phyloP scores from a whole-genome alignment of 2,888 invertebrate genomes.

The Lepidocyrtinus sp. region DNA sequence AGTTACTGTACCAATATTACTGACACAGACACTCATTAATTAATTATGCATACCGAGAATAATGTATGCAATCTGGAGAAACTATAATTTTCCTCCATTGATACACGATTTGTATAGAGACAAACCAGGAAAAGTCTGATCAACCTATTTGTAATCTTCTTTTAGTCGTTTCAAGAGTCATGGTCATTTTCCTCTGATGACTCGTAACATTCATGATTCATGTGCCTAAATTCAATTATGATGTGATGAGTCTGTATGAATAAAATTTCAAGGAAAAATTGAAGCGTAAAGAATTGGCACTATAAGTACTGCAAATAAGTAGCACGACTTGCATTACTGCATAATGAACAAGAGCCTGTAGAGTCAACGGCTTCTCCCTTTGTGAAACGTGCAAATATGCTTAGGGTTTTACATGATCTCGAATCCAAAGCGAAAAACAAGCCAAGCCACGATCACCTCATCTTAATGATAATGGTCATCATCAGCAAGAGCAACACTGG shows the following conservation, averaged over 20 bases:
- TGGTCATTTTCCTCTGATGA: no score
- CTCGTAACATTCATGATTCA: no score
- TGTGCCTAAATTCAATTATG: no score
- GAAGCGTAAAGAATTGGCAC: no score
- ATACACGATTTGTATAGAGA: no score
- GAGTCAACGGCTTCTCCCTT: conserved; percentile 1
- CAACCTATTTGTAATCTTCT: no score
- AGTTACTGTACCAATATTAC: no score
- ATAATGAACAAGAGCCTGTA: not conserved
- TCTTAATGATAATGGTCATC: not conserved
- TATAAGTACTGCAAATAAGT: not conserved
- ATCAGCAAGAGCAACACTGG: not conserved
- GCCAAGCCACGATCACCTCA: not conserved
- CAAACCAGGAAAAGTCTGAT: no score
- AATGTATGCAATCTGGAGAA: not conserved
- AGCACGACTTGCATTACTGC: conserved; percentile 9
- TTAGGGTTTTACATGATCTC: not conserved
- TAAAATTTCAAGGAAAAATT: no score
- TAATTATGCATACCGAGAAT: not conserved
- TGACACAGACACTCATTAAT: no score
- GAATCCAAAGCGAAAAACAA: not conserved
- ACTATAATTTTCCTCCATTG: not conserved
- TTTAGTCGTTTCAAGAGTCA: no score
- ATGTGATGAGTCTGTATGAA: no score
- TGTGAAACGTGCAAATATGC: not conserved